A percentile compares a stretch with the other conserved stretches of the same genome.
phyloP scores from a whole-genome alignment of 2,888 invertebrate genomes.

The Conus canariensis region DNA sequence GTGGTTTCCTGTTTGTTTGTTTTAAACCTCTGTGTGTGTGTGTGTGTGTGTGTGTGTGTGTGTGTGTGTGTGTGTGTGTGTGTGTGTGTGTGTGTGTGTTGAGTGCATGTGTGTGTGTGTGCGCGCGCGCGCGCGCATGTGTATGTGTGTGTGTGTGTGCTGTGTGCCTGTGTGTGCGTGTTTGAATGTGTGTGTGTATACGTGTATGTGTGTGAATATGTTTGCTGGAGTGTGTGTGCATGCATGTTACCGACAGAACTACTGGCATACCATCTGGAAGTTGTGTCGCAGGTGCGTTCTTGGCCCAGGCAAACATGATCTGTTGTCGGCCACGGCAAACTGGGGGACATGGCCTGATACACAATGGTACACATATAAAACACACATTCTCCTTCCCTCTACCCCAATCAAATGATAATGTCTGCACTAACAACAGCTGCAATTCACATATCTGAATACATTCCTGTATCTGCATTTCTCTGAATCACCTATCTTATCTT shows the following conservation, averaged over 20 bases:
- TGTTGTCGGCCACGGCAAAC: constrained; percentile 84
- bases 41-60: too few species aligned
- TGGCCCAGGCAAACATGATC: constrained; percentile 83
- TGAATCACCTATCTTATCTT: too few species aligned
- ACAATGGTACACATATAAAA: neutral
- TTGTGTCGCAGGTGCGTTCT: constrained; percentile 81
- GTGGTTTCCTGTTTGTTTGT: too few species aligned
- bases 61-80: too few species aligned
- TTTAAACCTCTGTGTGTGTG: too few species aligned
- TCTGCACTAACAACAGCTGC: neutral
- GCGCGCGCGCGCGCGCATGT: neutral
- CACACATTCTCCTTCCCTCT: too few species aligned
- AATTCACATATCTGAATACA: neutral
- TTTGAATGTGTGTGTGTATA: neutral
- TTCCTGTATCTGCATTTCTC: neutral
- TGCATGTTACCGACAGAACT: neutral
- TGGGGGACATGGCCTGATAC: constrained; percentile 90
- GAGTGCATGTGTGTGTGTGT: too few species aligned
- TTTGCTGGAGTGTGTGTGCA: neutral
- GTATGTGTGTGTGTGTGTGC: too few species aligned
- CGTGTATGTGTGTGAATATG: neutral
- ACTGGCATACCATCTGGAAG: constrained; percentile 79
- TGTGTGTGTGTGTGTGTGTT: too few species aligned
- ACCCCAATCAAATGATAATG: too few species aligned
- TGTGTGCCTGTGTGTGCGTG: neutral